Conservation (phyloP, 2,113 vertebrate genomes). For the Myocastor coypus region DNA sequence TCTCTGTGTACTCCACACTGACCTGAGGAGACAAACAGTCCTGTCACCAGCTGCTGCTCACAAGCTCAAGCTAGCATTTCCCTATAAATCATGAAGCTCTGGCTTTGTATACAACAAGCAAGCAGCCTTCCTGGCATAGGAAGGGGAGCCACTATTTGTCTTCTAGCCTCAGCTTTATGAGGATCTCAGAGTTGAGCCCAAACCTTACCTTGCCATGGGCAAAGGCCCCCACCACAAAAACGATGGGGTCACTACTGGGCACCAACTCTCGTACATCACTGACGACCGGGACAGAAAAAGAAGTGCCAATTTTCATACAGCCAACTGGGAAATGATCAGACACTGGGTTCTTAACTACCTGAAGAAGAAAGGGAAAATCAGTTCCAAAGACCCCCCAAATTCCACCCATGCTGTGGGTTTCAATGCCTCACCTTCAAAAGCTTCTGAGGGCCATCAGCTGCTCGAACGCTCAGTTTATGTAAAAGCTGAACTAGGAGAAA, state of each 20-base stretch:
- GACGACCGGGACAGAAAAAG: conserved; percentile 89
- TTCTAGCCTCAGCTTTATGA: background rate
- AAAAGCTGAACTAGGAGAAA: conserved; percentile 93
- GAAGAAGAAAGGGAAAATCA: background rate
- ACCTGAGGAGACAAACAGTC: conserved; percentile 86
- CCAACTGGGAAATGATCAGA: conserved; percentile 96
- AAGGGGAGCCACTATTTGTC: background rate
- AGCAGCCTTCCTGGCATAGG: background rate
- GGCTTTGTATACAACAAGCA: background rate
- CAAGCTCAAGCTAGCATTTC: background rate
- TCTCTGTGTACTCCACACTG: conserved; percentile 95
- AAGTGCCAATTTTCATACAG: conserved; percentile 93
- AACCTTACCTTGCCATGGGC: conserved; percentile 94
- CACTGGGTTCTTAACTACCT: conserved; percentile 97
- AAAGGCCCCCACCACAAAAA: conserved; percentile 96
- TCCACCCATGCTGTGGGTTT: background rate
- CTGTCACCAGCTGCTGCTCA: background rate
- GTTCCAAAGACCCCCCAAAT: background rate
- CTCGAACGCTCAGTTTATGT: conserved; percentile 97
- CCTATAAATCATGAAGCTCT: background rate
- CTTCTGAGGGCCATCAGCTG: conserved; percentile 97
- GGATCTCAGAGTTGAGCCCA: background rate
- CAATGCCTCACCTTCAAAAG: conserved; percentile 89
- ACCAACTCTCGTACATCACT: conserved; percentile 89
- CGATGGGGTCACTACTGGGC: conserved; percentile 90